phyloP scores from a whole-genome alignment of 2,113 vertebrate genomes.

The Fregetta grallaria region DNA sequence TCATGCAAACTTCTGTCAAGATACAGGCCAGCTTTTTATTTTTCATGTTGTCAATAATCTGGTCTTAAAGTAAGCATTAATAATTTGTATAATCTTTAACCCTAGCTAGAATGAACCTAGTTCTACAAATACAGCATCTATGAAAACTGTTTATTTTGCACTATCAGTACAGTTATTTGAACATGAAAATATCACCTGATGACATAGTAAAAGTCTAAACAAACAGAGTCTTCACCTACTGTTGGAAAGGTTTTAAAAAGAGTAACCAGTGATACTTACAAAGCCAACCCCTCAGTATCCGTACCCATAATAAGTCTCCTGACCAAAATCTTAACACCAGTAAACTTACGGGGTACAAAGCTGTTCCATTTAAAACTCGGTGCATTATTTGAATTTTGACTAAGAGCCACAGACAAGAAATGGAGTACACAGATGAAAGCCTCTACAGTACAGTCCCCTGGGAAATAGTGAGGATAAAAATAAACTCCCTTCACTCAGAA shows the following conservation, averaged over 20 bases:
- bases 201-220: not conserved
- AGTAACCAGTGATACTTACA: not conserved
- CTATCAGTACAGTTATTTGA: not conserved
- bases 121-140: not conserved
- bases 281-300: not conserved
- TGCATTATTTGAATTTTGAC: not conserved
- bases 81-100: not conserved
- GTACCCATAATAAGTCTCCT: not conserved
- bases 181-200: not conserved
- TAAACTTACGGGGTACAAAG: not conserved
- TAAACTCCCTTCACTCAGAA: conserved; percentile 25
- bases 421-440: not conserved
- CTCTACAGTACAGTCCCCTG: not conserved
- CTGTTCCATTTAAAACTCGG: not conserved
- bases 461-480: conserved; percentile 19
- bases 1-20: not conserved
- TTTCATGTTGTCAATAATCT: not conserved
- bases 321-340: not conserved
- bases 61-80: not conserved
- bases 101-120: not conserved
- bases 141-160: not conserved
- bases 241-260: not conserved
- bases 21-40: not conserved
- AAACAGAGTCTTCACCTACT: not conserved
- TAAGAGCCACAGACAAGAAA: not conserved